These are phyloP conservation scores for Holocentrus rufus DNA, from an alignment of 2,797 vertebrate genomes.

Conservation along the genomic window DNA sequence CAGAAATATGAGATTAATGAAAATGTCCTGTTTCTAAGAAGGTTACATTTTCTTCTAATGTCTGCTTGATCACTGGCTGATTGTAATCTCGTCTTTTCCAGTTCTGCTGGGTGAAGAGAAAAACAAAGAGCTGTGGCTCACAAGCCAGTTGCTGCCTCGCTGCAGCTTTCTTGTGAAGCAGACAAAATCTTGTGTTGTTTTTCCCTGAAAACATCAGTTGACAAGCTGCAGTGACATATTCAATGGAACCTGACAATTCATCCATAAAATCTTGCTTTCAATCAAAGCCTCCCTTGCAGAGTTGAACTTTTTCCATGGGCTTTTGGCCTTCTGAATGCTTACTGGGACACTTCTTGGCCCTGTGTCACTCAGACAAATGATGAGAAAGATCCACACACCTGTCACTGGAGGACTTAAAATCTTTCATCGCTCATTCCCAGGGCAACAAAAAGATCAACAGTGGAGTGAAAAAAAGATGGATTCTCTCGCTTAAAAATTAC, in stretches of 20 bases:
- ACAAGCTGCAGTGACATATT: conserved; percentile 8
- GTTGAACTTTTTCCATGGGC: neutral
- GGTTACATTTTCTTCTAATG: conserved; percentile 55
- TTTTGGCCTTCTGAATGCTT: conserved; percentile 11
- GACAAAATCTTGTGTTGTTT: neutral
- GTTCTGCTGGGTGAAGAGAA: conserved; percentile 19
- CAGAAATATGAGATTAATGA: conserved; percentile 66
- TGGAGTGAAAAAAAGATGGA: conserved; percentile 15
- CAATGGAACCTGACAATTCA: conserved; percentile 16
- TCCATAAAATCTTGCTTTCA: conserved; percentile 13
- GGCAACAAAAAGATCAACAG: conserved; percentile 42
- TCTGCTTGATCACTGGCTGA: conserved; percentile 37
- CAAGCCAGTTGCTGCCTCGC: neutral
- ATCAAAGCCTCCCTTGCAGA: neutral
- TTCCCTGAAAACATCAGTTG: neutral
- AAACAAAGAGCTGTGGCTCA: neutral
- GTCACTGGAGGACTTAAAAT: conserved; percentile 25
- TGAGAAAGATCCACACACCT: conserved; percentile 40
- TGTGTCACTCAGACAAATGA: conserved; percentile 35
- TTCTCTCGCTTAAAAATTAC: conserved; percentile 46
- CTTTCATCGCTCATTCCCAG: conserved; percentile 43
- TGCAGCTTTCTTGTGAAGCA: neutral
- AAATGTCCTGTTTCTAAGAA: conserved; percentile 58
- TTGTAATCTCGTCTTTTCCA: conserved; percentile 31
- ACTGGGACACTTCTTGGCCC: conserved; percentile 8